Conservation (phyloP, 2,797 vertebrate species). For the Anniella stebbinsi region DNA sequence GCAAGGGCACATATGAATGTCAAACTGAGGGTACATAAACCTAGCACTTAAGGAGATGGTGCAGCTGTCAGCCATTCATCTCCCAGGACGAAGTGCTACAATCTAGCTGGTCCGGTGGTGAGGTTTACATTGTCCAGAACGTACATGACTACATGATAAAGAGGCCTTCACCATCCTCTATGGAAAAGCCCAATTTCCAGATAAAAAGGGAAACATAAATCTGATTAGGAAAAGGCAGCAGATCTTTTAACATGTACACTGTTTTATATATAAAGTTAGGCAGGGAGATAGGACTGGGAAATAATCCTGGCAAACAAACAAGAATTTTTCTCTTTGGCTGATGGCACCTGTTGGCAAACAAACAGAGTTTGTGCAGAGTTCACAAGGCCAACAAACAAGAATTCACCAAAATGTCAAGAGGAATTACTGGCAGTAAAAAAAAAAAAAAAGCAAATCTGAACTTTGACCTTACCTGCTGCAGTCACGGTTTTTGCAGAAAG, state of each 20-base stretch:
- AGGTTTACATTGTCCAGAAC: constrained; percentile 25
- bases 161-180: constrained; percentile 14
- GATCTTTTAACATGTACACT: constrained; percentile 26
- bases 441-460: neutral
- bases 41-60: neutral
- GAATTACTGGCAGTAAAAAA: neutral
- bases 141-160: neutral
- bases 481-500: constrained; percentile 46
- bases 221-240: constrained; percentile 38
- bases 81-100: constrained; percentile 18
- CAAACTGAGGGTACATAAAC: constrained; percentile 36
- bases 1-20: constrained; percentile 34
- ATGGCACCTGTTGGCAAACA: constrained; percentile 51
- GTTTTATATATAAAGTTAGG: neutral
- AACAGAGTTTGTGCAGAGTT: constrained; percentile 19
- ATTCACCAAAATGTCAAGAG: constrained; percentile 45
- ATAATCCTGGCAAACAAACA: neutral
- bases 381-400: constrained; percentile 43
- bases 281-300: neutral
- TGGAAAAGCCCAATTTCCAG: constrained; percentile 51
- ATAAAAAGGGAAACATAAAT: constrained; percentile 27
- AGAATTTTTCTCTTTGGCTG: constrained; percentile 22
- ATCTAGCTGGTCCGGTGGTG: constrained; percentile 16
- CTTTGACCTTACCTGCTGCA: neutral
- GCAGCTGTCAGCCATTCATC: constrained; percentile 30